Conservation (phyloP, 1,140 invertebrate species). For the Mylabris phalerata region DNA sequence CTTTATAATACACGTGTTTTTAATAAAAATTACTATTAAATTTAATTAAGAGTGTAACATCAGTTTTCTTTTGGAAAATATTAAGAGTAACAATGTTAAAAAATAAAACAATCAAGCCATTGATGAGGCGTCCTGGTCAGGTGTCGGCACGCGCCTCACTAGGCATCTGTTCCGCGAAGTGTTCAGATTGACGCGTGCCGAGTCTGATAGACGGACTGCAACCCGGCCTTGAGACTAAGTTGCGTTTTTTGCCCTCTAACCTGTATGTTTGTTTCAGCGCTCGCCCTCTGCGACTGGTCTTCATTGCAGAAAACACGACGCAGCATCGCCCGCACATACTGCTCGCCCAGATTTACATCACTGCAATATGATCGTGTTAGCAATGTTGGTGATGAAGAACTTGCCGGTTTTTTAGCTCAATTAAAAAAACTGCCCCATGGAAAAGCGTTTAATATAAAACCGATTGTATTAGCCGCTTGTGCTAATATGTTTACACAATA, state of each 20-base stretch:
- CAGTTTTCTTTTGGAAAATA: no score
- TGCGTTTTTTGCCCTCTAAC: constrained; percentile 27
- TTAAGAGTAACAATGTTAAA: no score
- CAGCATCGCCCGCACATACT: constrained; percentile 68
- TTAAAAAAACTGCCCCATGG: constrained; percentile 44
- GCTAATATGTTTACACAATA: constrained; percentile 81
- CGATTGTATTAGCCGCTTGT: constrained; percentile 58
- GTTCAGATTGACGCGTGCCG: constrained; percentile 25
- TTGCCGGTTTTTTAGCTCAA: constrained; percentile 51
- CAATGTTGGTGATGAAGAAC: constrained; percentile 53
- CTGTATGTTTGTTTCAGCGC: constrained; percentile 53
- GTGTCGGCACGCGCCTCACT: constrained; percentile 26
- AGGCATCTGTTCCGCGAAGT: constrained; percentile 22
- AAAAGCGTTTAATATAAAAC: constrained; percentile 49
- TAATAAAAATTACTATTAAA: no score
- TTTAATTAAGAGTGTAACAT: no score
- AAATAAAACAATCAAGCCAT: background rate
- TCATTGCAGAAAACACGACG: constrained; percentile 69
- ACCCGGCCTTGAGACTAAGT: constrained; percentile 23
- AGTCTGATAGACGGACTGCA: constrained; percentile 15
- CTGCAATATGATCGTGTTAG: constrained; percentile 61
- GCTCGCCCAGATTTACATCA: constrained; percentile 67
- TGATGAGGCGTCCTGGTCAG: constrained; percentile 6
- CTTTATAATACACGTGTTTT: no score
- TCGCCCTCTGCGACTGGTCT: constrained; percentile 83